These are phyloP conservation scores for Hipparchia semele DNA, from an alignment of 2,888 invertebrate genomes.

Conservation along the genomic window DNA sequence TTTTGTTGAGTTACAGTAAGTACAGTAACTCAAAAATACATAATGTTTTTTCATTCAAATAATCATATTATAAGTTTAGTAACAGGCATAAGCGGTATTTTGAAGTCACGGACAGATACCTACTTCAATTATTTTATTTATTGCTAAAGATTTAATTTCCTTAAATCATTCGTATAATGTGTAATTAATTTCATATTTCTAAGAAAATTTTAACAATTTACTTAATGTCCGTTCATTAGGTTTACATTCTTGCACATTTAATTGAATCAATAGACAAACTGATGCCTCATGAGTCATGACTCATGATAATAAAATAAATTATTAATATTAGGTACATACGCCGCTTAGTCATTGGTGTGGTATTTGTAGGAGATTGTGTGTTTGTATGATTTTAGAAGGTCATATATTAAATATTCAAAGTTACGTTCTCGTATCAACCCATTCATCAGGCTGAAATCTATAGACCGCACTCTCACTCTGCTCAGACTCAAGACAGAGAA, in stretches of 20 bases:
- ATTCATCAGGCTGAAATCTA: no score
- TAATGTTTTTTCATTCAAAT: no score
- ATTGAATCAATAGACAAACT: slow-evolving; percentile 7
- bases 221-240: slow-evolving; percentile 2
- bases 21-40: no score
- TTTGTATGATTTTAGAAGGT: slow-evolving; percentile 4
- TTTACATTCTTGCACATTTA: not conserved
- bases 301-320: slow-evolving; percentile 19
- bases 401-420: not conserved
- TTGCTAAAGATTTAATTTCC: no score
- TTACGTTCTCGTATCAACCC: not conserved
- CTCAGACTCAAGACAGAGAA: no score
- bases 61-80: no score
- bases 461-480: no score
- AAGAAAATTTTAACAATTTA: not conserved
- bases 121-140: no score
- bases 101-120: no score
- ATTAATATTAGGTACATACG: slow-evolving; percentile 8
- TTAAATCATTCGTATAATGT: no score
- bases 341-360: slow-evolving; percentile 17
- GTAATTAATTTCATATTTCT: not conserved
- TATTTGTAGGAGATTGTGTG: slow-evolving; percentile 16
- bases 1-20: not conserved
- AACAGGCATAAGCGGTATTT: no score
- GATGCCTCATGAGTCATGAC: slow-evolving; percentile 6